These are phyloP conservation scores for Latrodectus elegans DNA, from an alignment of 2,888 invertebrate genomes.

Conservation along the genomic window DNA sequence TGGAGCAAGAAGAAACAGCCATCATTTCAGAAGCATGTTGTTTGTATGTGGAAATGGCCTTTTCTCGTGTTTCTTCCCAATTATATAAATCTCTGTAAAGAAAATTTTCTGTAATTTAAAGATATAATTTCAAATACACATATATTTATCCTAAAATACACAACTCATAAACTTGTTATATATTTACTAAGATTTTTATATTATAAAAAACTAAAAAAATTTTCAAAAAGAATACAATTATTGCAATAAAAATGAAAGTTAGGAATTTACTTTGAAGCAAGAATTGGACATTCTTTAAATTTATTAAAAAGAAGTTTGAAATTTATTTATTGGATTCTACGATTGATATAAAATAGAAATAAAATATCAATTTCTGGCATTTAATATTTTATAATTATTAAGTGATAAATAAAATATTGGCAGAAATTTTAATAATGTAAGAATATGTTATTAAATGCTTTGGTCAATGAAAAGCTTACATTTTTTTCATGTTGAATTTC, in stretches of 20 bases:
- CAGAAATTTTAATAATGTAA: too few relatives aligned
- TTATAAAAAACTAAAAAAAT: background rate
- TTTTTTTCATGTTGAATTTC: too few relatives aligned
- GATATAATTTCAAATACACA: slow-evolving; percentile 8
- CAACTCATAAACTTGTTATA: background rate
- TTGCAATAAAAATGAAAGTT: background rate
- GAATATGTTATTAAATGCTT: too few relatives aligned
- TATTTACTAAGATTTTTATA: background rate
- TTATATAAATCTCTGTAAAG: slow-evolving; percentile 81
- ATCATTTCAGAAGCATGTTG: slow-evolving; percentile 86
- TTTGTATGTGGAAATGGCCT: slow-evolving; percentile 84
- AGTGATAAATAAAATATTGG: too few relatives aligned
- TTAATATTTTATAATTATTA: too few relatives aligned
- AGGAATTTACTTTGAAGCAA: background rate
- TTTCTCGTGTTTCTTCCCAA: slow-evolving; percentile 84
- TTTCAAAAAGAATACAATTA: background rate
- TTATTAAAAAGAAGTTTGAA: too few relatives aligned
- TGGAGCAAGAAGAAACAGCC: slow-evolving; percentile 84
- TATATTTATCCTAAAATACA: background rate
- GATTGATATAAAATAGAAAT: too few relatives aligned
- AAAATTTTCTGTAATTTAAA: too few relatives aligned
- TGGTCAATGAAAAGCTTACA: too few relatives aligned
- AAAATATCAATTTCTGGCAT: too few relatives aligned
- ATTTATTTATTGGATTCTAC: too few relatives aligned
- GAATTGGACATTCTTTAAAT: too few relatives aligned